Evolutionary conservation across 2,888 invertebrate species (phyloP), one percentile per base, ranked within the genome.

Genomic region (Lasioglossum figueresi): DNA sequence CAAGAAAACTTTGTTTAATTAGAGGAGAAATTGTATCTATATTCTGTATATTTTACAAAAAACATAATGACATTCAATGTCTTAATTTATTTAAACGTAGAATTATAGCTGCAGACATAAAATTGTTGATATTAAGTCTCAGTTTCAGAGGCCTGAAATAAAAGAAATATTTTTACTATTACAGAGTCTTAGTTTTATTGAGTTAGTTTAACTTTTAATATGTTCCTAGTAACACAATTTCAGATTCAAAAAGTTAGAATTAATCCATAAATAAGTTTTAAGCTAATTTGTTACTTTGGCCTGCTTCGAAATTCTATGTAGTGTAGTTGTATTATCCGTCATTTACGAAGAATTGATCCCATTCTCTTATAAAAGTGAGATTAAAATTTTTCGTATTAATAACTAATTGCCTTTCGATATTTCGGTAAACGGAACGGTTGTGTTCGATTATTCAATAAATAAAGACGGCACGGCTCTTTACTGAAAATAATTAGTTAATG

Each of bases 71-170:
- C 85, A 91, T 79, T 89, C 76, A 88, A 88, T 90, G 88, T 85
- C 90, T 89, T 87, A 87, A 82, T 88, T 90, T 90, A 89, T 89
- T 82, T 83, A 79, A 91, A 92, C 84, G 91, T 85, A 88, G 89
- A 89, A 88, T 88, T 89, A 85, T 86, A 80, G 87, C 88, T 90
- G 90, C 88, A 84, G 88, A 88, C 88, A 88, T 91, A 89, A 89
- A 90, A 90, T 90, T 90, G 90, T 87, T 88, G 89, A 86, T 89
- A 90, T 92, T 92, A 93, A 93, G 94, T 94, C 90, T 95, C 94
- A 85, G 94, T 92, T 91, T 94, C 94, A 77, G 94, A 94, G 90
- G 94, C 94, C 94, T 94, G 92, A 90, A 93, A 94, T 92, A 77
- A 91, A 91, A 91, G 89, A 92, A 88, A 90, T 84, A 88, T 88